Percentiles rank a stretch among this genome's conserved stretches.
phyloP scores from a whole-genome alignment of 2,113 vertebrate species.

The Grammomys dolichurus region DNA sequence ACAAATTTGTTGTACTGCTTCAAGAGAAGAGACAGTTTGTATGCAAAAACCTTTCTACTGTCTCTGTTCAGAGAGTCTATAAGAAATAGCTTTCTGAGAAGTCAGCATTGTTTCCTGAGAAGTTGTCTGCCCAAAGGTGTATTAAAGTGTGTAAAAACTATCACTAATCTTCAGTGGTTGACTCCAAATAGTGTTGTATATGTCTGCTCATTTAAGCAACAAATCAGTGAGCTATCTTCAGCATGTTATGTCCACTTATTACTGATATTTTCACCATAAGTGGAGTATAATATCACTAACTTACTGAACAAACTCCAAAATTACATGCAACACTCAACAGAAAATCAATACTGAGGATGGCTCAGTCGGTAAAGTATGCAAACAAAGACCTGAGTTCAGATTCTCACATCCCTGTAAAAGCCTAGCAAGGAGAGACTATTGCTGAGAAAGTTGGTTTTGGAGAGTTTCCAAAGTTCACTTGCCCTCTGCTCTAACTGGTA shows the following conservation, averaged over 20 bases:
- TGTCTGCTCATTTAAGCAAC: constrained; percentile 50
- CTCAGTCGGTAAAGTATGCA: background rate
- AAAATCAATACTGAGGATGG: constrained; percentile 74
- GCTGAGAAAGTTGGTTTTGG: background rate
- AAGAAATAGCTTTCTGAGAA: constrained; percentile 51
- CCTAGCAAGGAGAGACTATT: too few relatives aligned
- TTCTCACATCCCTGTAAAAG: background rate
- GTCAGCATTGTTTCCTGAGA: constrained; percentile 48
- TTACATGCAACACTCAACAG: constrained; percentile 70
- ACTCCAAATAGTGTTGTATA: constrained; percentile 57
- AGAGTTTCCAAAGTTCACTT: background rate
- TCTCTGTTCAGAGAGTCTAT: constrained; percentile 12
- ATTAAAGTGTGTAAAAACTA: constrained; percentile 51
- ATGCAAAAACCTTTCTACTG: constrained; percentile 34
- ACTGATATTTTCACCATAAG: constrained; percentile 75
- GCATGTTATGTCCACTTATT: background rate
- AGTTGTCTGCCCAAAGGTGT: constrained; percentile 47
- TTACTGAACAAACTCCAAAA: constrained; percentile 81
- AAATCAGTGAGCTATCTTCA: background rate
- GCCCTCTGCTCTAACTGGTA: background rate
- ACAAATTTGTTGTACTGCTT: constrained; percentile 29
- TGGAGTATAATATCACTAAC: constrained; percentile 12
- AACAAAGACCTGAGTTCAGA: background rate
- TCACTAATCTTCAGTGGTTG: constrained; percentile 43
- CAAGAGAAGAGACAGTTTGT: background rate